Conservation (phyloP, 2,888 invertebrate species). For the Malthinus seriepunctatus region DNA sequence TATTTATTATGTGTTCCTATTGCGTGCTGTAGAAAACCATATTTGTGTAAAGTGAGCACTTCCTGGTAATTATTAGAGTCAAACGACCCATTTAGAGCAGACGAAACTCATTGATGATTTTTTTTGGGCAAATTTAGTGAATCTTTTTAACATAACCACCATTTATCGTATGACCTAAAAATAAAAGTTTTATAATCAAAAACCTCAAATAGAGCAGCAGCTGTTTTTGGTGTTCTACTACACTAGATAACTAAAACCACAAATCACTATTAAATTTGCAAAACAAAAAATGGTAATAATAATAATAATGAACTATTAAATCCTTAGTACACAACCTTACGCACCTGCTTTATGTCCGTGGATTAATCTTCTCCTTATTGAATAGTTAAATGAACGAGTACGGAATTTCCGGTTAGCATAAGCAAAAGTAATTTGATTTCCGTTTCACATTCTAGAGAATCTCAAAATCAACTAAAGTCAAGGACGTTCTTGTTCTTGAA, state of each 20-base stretch:
- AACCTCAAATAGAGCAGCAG: constrained; percentile 14
- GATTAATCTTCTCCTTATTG: constrained; percentile 20
- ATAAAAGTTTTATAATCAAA: constrained; percentile 14
- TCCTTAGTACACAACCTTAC: constrained; percentile 23
- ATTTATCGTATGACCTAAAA: constrained; percentile 19
- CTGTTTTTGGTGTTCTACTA: constrained; percentile 22
- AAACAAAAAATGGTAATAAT: constrained; percentile 23
- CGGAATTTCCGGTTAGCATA: constrained; percentile 30
- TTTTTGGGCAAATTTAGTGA: background rate
- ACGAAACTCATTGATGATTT: too few species aligned
- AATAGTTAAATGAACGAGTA: constrained; percentile 25
- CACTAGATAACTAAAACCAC: constrained; percentile 17
- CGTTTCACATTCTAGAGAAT: constrained; percentile 29
- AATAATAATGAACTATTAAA: constrained; percentile 13
- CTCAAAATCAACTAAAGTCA: constrained; percentile 22
- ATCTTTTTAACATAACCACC: constrained; percentile 4
- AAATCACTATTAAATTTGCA: constrained; percentile 22
- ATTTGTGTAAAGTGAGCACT: too few species aligned
- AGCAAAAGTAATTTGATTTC: constrained; percentile 30
- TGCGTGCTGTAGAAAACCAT: background rate
- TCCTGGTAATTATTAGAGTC: too few species aligned
- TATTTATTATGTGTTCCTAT: background rate
- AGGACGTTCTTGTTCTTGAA: constrained; percentile 26
- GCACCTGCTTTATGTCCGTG: constrained; percentile 23
- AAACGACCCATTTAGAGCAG: too few species aligned